Evolutionary conservation across 1,140 invertebrate species (phyloP).

Genomic region (Chrysomallon squamiferum): DNA sequence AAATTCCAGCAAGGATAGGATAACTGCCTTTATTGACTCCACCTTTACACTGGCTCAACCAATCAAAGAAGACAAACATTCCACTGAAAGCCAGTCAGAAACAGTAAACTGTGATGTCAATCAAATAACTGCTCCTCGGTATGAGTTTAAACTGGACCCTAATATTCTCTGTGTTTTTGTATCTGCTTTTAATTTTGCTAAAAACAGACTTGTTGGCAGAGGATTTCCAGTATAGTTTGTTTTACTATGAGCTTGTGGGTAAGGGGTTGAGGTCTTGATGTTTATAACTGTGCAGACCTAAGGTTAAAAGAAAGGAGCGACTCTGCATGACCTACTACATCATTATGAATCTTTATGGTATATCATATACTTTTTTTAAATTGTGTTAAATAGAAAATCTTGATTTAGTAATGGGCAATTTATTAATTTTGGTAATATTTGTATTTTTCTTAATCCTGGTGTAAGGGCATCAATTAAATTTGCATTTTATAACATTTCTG

Average conservation of each 20-base stretch:
- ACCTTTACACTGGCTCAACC: constrained; percentile 24
- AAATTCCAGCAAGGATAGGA: constrained; percentile 35
- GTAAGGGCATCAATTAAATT: too few species aligned
- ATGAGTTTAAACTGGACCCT: constrained; percentile 33
- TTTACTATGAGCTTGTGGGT: background rate
- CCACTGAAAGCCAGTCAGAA: constrained; percentile 28
- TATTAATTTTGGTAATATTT: too few species aligned
- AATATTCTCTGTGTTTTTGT: constrained; percentile 29
- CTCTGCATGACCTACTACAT: too few species aligned
- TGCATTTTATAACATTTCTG: too few species aligned
- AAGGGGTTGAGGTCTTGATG: too few species aligned
- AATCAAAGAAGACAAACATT: constrained; percentile 1
- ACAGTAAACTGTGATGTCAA: background rate
- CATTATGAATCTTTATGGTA: too few species aligned
- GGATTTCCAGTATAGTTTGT: constrained; percentile 31
- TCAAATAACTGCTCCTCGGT: constrained; percentile 16
- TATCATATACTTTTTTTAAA: too few species aligned
- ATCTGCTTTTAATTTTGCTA: constrained; percentile 28
- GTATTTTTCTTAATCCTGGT: too few species aligned
- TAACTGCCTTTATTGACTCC: constrained; percentile 42
- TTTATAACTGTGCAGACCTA: too few species aligned
- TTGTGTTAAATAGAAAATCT: too few species aligned
- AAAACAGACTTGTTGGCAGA: constrained; percentile 25
- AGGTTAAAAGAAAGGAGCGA: too few species aligned
- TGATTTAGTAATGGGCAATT: too few species aligned